Percentiles rank a stretch among this genome's conserved stretches.
Conservation (phyloP, 2,797 vertebrate species). For the Manis pentadactyla region DNA sequence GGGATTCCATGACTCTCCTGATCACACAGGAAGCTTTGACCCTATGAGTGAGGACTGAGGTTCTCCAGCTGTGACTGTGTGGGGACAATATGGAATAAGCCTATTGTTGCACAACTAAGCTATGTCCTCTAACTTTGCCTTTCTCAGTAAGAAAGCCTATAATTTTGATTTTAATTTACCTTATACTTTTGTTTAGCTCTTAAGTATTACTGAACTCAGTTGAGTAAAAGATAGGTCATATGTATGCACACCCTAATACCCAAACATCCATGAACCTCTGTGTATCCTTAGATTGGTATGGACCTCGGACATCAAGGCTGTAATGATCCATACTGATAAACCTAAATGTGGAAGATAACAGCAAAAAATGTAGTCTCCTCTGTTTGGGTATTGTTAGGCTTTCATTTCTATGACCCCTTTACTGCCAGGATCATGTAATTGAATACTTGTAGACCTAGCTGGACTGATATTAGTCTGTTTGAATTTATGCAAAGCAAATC, state of each 20-base stretch:
- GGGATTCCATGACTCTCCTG: conserved; percentile 7
- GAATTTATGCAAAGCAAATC: not conserved
- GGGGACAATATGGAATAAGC: not conserved
- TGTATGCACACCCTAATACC: not conserved
- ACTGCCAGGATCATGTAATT: not conserved
- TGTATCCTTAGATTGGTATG: not conserved
- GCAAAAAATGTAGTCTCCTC: not conserved
- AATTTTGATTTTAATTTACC: not conserved
- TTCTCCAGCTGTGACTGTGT: conserved; percentile 20
- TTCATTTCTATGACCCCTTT: conserved; percentile 14
- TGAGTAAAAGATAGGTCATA: not conserved
- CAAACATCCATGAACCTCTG: not conserved
- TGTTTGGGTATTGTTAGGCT: not conserved
- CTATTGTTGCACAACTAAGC: not conserved
- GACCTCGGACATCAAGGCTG: not conserved
- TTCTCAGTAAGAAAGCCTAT: conserved; percentile 2
- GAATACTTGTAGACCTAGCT: not conserved
- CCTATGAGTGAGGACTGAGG: not conserved
- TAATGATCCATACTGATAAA: not conserved
- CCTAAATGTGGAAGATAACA: not conserved
- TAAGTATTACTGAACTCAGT: conserved; percentile 1
- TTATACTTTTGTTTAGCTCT: not conserved
- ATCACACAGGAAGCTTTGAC: not conserved
- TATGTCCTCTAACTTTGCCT: not conserved
- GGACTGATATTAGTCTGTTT: not conserved